These are phyloP conservation scores for Drosophila quadrilineata DNA, from an alignment of 1,140 invertebrate species.

Conservation along the genomic window DNA sequence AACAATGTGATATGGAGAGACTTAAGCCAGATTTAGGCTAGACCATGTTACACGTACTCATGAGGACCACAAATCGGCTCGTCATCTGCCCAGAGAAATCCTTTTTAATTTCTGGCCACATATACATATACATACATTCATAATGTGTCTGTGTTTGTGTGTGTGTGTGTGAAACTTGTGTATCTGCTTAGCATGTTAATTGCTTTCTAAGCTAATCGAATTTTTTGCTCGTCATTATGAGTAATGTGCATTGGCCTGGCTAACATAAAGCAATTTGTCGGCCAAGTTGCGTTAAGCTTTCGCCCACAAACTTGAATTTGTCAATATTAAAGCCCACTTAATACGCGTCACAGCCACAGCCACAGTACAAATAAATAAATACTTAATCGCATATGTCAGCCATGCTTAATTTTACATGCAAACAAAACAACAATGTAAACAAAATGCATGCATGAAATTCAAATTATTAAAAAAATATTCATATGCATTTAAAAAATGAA, in stretches of 20 bases:
- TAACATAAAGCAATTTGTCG: constrained; percentile 69
- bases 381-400: constrained; percentile 69
- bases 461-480: neutral
- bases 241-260: constrained; percentile 54
- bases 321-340: constrained; percentile 47
- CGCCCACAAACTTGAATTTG: constrained; percentile 27
- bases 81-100: constrained; percentile 51
- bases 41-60: constrained; percentile 45
- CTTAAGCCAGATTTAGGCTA: constrained; percentile 64
- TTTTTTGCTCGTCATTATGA: constrained; percentile 77
- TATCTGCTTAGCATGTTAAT: constrained; percentile 64
- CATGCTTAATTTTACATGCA: constrained; percentile 58
- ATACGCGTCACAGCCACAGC: constrained; percentile 31
- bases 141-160: neutral
- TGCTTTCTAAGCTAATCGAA: constrained; percentile 75
- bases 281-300: constrained; percentile 64
- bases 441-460: constrained; percentile 40
- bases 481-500: neutral
- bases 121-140: no score
- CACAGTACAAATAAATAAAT: constrained; percentile 27
- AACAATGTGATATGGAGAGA: no score
- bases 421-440: constrained; percentile 61
- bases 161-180: neutral
- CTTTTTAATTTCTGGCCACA: constrained; percentile 56
- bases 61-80: constrained; percentile 44